These are phyloP conservation scores for Hypsopygia costalis DNA, from an alignment of 2,888 invertebrate genomes.

Conservation along the genomic window DNA sequence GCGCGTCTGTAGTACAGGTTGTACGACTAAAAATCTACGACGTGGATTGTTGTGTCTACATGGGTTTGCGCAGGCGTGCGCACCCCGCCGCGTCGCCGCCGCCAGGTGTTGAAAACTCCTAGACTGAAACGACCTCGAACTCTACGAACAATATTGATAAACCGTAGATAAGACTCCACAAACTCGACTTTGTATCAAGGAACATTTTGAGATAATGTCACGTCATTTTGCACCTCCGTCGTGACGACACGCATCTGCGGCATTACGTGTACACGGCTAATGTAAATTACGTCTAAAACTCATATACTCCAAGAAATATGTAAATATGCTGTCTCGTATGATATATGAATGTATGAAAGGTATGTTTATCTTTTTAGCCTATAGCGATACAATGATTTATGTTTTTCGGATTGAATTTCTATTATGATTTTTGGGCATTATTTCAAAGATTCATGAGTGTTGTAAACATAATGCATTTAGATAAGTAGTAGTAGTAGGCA, in stretches of 20 bases:
- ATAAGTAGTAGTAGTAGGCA: too few relatives aligned
- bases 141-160: conserved; percentile 42
- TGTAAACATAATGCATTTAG: too few relatives aligned
- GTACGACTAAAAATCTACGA: conserved; percentile 62
- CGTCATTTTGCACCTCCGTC: neutral
- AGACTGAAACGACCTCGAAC: conserved; percentile 56
- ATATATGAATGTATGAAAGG: too few relatives aligned
- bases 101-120: conserved; percentile 31
- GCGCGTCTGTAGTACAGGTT: conserved; percentile 79
- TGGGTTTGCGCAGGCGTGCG: conserved; percentile 62
- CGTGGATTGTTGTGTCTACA: conserved; percentile 73
- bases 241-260: neutral
- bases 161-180: conserved; percentile 27
- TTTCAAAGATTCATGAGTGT: too few relatives aligned
- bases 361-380: neutral
- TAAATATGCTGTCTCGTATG: neutral
- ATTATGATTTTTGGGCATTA: too few relatives aligned
- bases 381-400: neutral
- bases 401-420: neutral
- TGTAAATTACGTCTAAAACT: neutral
- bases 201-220: neutral
- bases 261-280: neutral
- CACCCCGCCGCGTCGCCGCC: conserved; percentile 26
- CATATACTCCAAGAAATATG: neutral
- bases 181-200: conserved; percentile 20